A percentile compares a stretch with the other conserved stretches of the same genome.
phyloP scores from a whole-genome alignment of 2,888 invertebrate species.

The Dynastes hyllus region DNA sequence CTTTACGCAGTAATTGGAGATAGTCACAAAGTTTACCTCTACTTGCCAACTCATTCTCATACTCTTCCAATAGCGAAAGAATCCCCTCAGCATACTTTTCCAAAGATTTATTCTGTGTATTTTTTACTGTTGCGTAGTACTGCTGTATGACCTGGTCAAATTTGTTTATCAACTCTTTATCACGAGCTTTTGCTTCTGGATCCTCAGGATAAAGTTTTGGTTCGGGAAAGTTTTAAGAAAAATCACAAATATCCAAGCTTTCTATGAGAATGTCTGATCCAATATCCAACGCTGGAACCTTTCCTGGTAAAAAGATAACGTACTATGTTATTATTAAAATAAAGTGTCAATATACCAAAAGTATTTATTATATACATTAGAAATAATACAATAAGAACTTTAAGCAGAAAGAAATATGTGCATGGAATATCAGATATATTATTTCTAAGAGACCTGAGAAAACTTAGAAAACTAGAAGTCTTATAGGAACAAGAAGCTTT shows the following conservation, averaged over 20 bases:
- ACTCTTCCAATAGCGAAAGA: slow-evolving; percentile 61
- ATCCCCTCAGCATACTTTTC: slow-evolving; percentile 65
- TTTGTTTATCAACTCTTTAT: slow-evolving; percentile 65
- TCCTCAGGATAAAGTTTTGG: slow-evolving; percentile 72
- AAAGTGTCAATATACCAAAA: too few relatives aligned
- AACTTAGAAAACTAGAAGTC: too few relatives aligned
- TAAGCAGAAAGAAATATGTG: too few relatives aligned
- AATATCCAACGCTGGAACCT: slow-evolving; percentile 71
- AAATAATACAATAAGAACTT: too few relatives aligned
- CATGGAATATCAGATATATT: too few relatives aligned
- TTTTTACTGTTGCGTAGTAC: slow-evolving; percentile 60
- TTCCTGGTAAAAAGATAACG: slow-evolving; percentile 64
- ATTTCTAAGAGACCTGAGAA: too few relatives aligned
- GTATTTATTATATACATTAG: too few relatives aligned
- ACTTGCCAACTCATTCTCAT: slow-evolving; percentile 64
- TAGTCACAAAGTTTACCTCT: slow-evolving; percentile 54
- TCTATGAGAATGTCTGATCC: slow-evolving; percentile 73
- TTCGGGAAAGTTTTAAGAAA: slow-evolving; percentile 73
- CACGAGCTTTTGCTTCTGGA: slow-evolving; percentile 65
- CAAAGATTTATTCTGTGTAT: slow-evolving; percentile 60
- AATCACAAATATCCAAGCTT: slow-evolving; percentile 74
- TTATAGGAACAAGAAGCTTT: too few relatives aligned
- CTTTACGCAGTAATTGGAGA: neutral
- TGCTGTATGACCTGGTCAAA: slow-evolving; percentile 60
- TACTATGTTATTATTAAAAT: too few relatives aligned